Percentiles rank a stretch among this genome's conserved stretches.
phyloP scores from a whole-genome alignment of 2,113 vertebrate genomes.

The Myotis davidii region DNA sequence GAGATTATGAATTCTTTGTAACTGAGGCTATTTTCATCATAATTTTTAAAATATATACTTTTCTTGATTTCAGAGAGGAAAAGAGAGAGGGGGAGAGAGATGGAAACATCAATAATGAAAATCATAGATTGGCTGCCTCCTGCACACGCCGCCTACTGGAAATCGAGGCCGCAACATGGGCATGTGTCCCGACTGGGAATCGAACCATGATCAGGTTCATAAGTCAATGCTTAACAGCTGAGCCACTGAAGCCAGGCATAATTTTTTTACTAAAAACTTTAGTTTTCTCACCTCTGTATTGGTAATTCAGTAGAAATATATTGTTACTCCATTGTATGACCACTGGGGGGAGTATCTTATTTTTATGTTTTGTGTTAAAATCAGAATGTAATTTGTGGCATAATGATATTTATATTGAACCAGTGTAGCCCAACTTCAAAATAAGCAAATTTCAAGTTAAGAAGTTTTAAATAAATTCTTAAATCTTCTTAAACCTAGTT shows the following conservation, averaged over 20 bases:
- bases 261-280: neutral
- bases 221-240: too few relatives aligned
- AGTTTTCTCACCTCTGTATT: neutral
- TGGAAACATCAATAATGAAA: too few relatives aligned
- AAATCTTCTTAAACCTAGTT: neutral
- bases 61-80: too few relatives aligned
- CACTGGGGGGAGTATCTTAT: neutral
- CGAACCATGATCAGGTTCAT: too few relatives aligned
- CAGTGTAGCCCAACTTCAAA: neutral
- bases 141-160: too few relatives aligned
- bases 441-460: neutral
- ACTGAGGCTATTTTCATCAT: neutral
- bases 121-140: too few relatives aligned
- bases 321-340: constrained; percentile 7
- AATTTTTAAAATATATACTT: neutral
- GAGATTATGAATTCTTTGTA: constrained; percentile 9
- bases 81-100: too few relatives aligned
- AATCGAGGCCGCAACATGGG: too few relatives aligned
- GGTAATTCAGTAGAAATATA: neutral
- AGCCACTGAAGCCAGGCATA: too few relatives aligned
- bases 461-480: constrained; percentile 45
- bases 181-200: too few relatives aligned
- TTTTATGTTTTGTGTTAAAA: constrained; percentile 28
- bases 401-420: neutral
- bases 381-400: neutral